These are phyloP conservation scores for Trimorus sp. DNA, from an alignment of 2,888 invertebrate species.

Conservation along the genomic window DNA sequence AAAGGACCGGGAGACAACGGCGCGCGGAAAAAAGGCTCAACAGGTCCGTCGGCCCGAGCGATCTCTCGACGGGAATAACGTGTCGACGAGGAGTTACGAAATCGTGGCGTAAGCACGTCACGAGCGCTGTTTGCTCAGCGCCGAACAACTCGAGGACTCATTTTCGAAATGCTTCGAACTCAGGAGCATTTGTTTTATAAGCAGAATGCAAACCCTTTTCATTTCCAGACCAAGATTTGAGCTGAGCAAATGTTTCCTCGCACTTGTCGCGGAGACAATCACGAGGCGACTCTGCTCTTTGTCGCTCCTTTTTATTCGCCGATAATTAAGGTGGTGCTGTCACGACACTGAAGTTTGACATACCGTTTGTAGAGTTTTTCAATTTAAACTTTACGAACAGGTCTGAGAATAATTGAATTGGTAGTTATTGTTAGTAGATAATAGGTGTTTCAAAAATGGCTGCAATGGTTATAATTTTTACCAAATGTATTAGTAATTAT, in stretches of 20 bases:
- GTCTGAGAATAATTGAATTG: no score
- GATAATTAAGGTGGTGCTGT: constrained; percentile 23
- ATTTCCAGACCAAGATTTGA: constrained; percentile 57
- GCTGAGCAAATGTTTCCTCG: constrained; percentile 52
- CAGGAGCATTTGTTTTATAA: constrained; percentile 64
- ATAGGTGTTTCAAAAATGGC: no score
- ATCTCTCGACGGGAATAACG: constrained; percentile 49
- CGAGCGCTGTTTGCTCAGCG: constrained; percentile 54
- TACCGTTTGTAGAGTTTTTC: no score
- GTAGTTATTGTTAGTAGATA: no score
- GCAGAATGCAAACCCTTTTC: constrained; percentile 61
- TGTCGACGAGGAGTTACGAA: constrained; percentile 64
- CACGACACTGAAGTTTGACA: constrained; percentile 2
- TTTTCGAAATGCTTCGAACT: constrained; percentile 62
- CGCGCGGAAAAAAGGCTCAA: constrained; percentile 46
- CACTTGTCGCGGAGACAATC: constrained; percentile 56
- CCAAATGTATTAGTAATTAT: no score
- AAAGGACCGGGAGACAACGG: constrained; percentile 15
- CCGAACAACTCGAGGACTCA: constrained; percentile 48
- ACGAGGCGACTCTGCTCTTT: constrained; percentile 43
- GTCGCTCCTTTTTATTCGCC: constrained; percentile 24
- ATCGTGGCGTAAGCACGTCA: constrained; percentile 57
- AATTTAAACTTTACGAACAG: no score
- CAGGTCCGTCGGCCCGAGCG: constrained; percentile 49
- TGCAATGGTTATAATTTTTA: no score